Base-by-base conservation (phyloP, 2,797 vertebrate genomes). In the Petrocephalus schoutedeni region DNA sequence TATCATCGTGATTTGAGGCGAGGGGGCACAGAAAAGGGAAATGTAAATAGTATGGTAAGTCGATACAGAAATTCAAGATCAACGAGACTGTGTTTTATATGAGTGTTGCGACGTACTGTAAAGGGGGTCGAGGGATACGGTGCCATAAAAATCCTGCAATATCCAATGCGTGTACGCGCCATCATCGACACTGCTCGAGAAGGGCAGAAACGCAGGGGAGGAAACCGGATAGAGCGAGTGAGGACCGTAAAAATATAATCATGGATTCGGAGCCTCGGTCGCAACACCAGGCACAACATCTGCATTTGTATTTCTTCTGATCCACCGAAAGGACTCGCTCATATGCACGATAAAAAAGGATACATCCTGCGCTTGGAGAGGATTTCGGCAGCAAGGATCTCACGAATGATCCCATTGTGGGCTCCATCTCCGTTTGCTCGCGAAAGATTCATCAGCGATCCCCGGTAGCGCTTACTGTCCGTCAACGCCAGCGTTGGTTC, bases 131-230 rank as follows among this genome's bases (percentile, higher is more conserved):
- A 80, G 74, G 32, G 49, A 85, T 54, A 56, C 51, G 83, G 53
- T 85, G 83, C 53, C 10, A 85, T 56, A 56, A 85, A 80, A 85
- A 85, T 85, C 74, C 56, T 32, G 87, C 53, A 61, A 45, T 82
- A 61, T 88, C 21, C 82, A 88, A 88, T 88, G 87, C 87, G 90
- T 87, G 92, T 67, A 87, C 91, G 89, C 91, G 92, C 91, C 88
- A 83, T 89, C 88, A 89, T 84, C 87, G 80, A 87, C 89, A 87
- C 86, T 71, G 77, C 89, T 89, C 91, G 90, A 87, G 83, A 84
- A 59, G 85, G 61, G 87, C 83, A 88, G 82, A 84, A 59, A 77
- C 56, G 87, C 83, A 88, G 82, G 45, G 86, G 45, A 71, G 58
- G 71, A 87, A 53, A 54, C 16, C 64, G 88, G 23, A 61, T 21